Conservation (phyloP, 2,888 invertebrate species). For the Microdon myrmicae region DNA sequence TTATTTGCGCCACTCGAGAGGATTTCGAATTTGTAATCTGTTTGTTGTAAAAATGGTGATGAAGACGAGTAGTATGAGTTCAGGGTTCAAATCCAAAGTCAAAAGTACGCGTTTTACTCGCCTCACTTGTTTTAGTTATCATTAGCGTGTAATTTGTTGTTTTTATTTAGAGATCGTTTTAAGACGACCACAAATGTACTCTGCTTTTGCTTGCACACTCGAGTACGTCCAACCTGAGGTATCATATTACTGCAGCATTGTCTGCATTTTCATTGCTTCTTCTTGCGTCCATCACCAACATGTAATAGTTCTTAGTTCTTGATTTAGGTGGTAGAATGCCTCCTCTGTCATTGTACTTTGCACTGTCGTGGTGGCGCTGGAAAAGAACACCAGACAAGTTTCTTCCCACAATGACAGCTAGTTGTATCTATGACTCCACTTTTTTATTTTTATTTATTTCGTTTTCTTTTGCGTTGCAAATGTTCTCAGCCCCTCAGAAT, state of each 20-base stretch:
- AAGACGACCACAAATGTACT: constrained; percentile 21
- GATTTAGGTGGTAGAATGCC: constrained; percentile 14
- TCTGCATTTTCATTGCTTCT: constrained; percentile 40
- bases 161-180: constrained; percentile 21
- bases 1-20: too few relatives aligned
- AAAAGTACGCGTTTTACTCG: too few relatives aligned
- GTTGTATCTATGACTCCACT: constrained; percentile 27
- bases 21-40: too few relatives aligned
- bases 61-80: too few relatives aligned
- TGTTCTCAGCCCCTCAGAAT: neutral
- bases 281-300: constrained; percentile 55
- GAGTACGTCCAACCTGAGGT: constrained; percentile 18
- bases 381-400: constrained; percentile 23
- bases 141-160: too few relatives aligned
- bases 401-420: constrained; percentile 29
- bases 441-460: constrained; percentile 1
- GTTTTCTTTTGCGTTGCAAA: neutral
- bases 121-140: too few relatives aligned
- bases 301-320: constrained; percentile 53
- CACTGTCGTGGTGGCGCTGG: constrained; percentile 12
- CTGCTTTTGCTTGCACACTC: constrained; percentile 11
- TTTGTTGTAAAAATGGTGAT: too few relatives aligned
- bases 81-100: too few relatives aligned
- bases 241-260: constrained; percentile 47
- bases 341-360: constrained; percentile 24